phyloP scores from a whole-genome alignment of 2,797 vertebrate species.

The Eutrigla gurnardus region DNA sequence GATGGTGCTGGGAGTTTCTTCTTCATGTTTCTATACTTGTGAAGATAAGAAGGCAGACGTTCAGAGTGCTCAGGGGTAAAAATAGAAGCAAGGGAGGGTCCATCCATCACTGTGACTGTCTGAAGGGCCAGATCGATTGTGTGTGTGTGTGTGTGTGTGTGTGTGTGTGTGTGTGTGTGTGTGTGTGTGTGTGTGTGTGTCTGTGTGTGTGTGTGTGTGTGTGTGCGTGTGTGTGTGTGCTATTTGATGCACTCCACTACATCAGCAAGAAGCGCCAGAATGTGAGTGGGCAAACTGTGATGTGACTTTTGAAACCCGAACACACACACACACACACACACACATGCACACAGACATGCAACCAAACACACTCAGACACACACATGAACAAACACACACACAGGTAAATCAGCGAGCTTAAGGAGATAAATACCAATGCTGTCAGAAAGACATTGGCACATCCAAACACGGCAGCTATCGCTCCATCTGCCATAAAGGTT shows the following conservation, averaged over 20 bases:
- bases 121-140: conserved; percentile 71
- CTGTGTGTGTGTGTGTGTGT: conserved; percentile 10
- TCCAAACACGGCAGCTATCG: conserved; percentile 30
- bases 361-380: not conserved
- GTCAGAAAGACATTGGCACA: conserved; percentile 48
- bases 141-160: conserved; percentile 22
- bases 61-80: conserved; percentile 56
- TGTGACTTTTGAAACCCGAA: conserved; percentile 55
- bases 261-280: conserved; percentile 59
- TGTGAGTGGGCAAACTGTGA: conserved; percentile 61
- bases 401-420: conserved; percentile 51
- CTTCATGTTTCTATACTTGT: conserved; percentile 40
- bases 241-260: conserved; percentile 67
- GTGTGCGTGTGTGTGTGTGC: conserved; percentile 7
- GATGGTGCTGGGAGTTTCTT: conserved; percentile 37
- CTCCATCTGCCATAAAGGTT: conserved; percentile 47
- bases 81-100: conserved; percentile 73
- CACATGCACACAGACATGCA: not conserved
- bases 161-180: conserved; percentile 21
- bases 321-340: conserved; percentile 9
- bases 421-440: conserved; percentile 70
- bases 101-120: conserved; percentile 77
- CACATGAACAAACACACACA: not conserved
- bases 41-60: conserved; percentile 51
- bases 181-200: conserved; percentile 10